These are phyloP conservation scores for Anoplolepis gracilipes DNA, from an alignment of 1,140 invertebrate species.

Conservation along the genomic window DNA sequence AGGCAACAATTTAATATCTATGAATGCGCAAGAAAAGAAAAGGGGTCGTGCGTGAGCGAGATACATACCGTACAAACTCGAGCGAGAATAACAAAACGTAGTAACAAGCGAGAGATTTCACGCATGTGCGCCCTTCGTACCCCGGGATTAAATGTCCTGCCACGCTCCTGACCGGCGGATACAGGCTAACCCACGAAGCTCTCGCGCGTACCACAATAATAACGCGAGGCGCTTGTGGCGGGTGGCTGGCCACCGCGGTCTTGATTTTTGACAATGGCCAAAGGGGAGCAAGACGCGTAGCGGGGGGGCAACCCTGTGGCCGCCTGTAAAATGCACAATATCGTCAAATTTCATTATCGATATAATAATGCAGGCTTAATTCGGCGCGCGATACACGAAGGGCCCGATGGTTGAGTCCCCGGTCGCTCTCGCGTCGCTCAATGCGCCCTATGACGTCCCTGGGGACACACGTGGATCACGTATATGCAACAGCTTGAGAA, in stretches of 20 bases:
- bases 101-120: constrained; percentile 78
- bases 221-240: constrained; percentile 73
- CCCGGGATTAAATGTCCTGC: constrained; percentile 76
- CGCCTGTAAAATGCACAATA: constrained; percentile 84
- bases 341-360: constrained; percentile 86
- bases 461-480: constrained; percentile 46
- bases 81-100: constrained; percentile 75
- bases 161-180: constrained; percentile 59
- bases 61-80: constrained; percentile 30
- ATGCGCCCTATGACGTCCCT: constrained; percentile 70
- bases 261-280: constrained; percentile 80
- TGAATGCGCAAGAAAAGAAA: neutral
- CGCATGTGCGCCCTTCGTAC: constrained; percentile 75
- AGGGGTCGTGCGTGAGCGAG: neutral
- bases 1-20: constrained; percentile 47
- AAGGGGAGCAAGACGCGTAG: neutral
- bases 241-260: constrained; percentile 75
- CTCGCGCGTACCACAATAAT: constrained; percentile 64
- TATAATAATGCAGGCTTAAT: constrained; percentile 84
- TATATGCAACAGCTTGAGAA: constrained; percentile 39
- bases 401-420: constrained; percentile 44
- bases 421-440: constrained; percentile 54
- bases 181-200: constrained; percentile 33
- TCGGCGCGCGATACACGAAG: constrained; percentile 63
- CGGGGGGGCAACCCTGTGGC: constrained; percentile 46